Percentiles rank a stretch among this genome's conserved stretches.
phyloP scores from a whole-genome alignment of 1,140 invertebrate genomes.

The Plectus sambesii region DNA sequence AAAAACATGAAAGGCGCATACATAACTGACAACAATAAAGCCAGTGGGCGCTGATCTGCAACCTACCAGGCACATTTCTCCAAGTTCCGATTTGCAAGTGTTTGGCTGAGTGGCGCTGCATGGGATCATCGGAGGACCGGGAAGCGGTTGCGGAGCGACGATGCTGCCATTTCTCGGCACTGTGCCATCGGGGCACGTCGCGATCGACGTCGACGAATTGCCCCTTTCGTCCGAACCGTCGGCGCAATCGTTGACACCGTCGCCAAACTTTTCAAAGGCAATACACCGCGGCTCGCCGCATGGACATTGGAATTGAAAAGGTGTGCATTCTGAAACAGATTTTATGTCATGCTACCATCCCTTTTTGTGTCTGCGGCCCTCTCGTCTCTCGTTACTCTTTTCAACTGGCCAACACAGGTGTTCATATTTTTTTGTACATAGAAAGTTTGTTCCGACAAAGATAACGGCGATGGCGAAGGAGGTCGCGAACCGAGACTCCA shows the following conservation, averaged over 20 bases:
- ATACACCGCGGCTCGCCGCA: conserved; percentile 38
- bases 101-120: conserved; percentile 13
- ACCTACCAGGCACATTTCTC: conserved; percentile 40
- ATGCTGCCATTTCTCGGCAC: conserved; percentile 8
- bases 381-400: conserved; percentile 3
- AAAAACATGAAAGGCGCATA: no score
- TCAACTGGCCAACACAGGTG: neutral
- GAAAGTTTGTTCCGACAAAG: neutral
- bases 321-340: conserved; percentile 24
- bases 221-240: conserved; percentile 40
- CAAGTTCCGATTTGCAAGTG: conserved; percentile 24
- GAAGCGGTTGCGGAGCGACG: no score
- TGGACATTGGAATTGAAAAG: conserved; percentile 34
- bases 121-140: no score
- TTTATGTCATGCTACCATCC: neutral
- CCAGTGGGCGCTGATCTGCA: no score
- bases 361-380: neutral
- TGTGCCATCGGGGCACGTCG: conserved; percentile 15
- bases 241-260: conserved; percentile 31
- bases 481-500: no score
- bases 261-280: conserved; percentile 13
- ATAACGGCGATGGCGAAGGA: no score
- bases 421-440: neutral
- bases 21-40: no score
- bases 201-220: conserved; percentile 4